Base-by-base conservation (phyloP, 2,113 vertebrate species). In the Lanius collurio region DNA sequence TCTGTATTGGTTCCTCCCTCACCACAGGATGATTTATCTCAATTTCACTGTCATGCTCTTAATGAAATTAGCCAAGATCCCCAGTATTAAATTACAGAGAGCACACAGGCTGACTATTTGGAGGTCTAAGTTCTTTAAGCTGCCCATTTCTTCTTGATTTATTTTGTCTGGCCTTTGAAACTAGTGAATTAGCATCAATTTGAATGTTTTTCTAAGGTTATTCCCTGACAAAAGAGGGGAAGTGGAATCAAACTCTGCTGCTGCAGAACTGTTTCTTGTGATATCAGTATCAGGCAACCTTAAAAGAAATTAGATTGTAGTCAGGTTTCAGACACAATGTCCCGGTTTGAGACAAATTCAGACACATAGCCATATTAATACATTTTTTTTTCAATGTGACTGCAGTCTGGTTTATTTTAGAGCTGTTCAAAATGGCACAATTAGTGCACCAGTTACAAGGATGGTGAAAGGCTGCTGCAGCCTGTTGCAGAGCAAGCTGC, bases 71-170 rank as follows among this genome's bases (percentile, higher is more conserved):
- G 81, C 70, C 76, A 95, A 85, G 83, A 63, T 95, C 28, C 33
- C 24, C 62, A 68, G 22, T 73, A 96, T 95, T 96, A 94, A 94
- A 96, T 96, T 95, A 97, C 50, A 83, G 46, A 83, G 78, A 86
- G 59, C 41, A 92, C 42, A 73, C 37, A 93, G 55, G 59, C 52
- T 6, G 7, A 73, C 0, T 0, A 64, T 87, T 93, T 91, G 83
- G 89, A 96, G 56, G 60, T 82, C 27, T 91, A 79, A 85, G 50
- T 74, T 90, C 63, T 92, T 91, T 76, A 85, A 93, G 90, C 49
- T 33, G n/a, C 41, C 64, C 28, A 18, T n/a, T 87, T 46, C 77
- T 83, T 95, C 92, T 92, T 57, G 63, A 96, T 96, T 96, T 95
- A 90, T 96, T 93, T 93, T 9, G 13, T 88, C 88, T 95, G 87